Evolutionary conservation across 2,888 invertebrate genomes (phyloP), one percentile per base, ranked within the genome.

Genomic region (Andrena hattorfiana): DNA sequence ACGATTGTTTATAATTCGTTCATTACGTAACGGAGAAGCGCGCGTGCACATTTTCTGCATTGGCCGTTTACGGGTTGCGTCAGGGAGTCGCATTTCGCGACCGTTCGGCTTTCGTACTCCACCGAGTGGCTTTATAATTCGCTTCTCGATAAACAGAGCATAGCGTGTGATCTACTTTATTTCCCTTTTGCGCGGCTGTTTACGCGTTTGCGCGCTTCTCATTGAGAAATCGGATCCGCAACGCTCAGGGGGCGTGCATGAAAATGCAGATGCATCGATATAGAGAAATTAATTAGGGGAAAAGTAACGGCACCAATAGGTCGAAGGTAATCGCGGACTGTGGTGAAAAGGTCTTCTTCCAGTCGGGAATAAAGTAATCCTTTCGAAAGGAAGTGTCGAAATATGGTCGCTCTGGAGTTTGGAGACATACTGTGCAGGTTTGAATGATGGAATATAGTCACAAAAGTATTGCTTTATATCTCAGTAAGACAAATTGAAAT

Each of bases 11-110:
- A 77, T 84, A 81, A 88, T 86, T 82, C 68, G 60, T 13, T 20
- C 2, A 64, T 90, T 90, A 85, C 81, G 77, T 81, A 89, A 89
- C 66, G 28, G 28, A 68, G 63, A 6, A 35, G 66, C 35, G 74
- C 66, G 72, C 68, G 48, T 60, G 81, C 74, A 77, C 70, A 83
- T 86, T 79, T 86, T 76, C 72, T 63, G 63, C 70, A 64, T 64
- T 67, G 62, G 20, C 51, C 79, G 83, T 87, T 89, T 85, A 81
- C 59, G 48, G 51, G 59, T 90, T 90, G 87, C 88, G 73, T 89
- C 88, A 90, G 83, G 78, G 35, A 42, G 28, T 54, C 56, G 68
- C 66, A 59, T 75, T 82, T 81, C 68, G 48, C 77, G 67, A 49
- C 54, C 60, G 26, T 54, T 13, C 70, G 51, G 28, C 16, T 64